Evolutionary conservation across 37 sponge, comb jelly and placozoan species (phyloP).

Genomic region (Hormiphora californensis): DNA sequence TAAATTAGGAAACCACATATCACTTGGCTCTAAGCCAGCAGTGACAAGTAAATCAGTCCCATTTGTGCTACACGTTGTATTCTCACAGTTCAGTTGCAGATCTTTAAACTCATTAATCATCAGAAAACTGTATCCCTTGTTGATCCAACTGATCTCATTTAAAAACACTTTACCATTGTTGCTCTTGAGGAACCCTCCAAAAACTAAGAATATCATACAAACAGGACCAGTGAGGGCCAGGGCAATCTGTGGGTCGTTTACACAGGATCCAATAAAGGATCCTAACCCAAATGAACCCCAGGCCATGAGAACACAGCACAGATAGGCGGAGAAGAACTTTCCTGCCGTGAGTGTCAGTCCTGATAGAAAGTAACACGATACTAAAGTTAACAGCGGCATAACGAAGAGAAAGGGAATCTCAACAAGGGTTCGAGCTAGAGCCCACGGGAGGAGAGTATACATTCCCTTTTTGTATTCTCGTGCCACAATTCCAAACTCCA

Average conservation of each 20-base stretch:
- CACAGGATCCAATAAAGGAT: background rate
- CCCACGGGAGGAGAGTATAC: background rate
- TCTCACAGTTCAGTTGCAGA: background rate
- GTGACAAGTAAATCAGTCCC: background rate
- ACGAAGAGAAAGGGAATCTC: background rate
- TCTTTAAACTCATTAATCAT: slow-evolving; percentile 17
- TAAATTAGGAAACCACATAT: background rate
- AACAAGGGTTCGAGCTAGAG: background rate
- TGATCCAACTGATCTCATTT: background rate
- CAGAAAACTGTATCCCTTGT: background rate
- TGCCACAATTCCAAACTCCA: background rate
- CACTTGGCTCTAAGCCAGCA: background rate
- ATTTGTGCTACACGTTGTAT: background rate
- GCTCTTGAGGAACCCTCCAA: background rate
- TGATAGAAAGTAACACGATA: background rate
- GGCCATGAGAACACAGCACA: background rate
- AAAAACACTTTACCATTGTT: background rate
- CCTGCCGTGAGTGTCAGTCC: background rate
- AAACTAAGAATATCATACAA: background rate
- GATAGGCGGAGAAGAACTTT: background rate
- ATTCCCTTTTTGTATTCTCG: slow-evolving; percentile 13
- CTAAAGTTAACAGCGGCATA: background rate
- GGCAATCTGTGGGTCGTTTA: background rate
- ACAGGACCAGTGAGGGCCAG: background rate
- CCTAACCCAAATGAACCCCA: background rate